Evolutionary conservation across 2,113 vertebrate genomes (phyloP), one percentile per base, ranked within the genome.

Genomic region (Okapia johnstoni): DNA sequence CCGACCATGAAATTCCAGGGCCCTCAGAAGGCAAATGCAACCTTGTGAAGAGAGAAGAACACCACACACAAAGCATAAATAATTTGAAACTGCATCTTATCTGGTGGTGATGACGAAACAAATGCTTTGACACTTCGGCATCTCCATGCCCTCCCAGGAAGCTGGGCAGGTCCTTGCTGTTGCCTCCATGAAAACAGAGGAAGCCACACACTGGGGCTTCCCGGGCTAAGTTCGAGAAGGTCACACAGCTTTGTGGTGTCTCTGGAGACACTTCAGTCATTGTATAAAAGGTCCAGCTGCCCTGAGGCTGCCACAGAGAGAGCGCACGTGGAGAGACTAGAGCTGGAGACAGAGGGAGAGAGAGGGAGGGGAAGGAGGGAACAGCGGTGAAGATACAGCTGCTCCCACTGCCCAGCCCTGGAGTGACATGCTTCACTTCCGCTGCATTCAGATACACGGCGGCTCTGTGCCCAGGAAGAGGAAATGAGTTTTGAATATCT

Each of bases 91-190:
- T 2, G 6, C 14, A 1, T 25, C 57, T 60, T 50, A 17, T 60
- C 54, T 81, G 2, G 23, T 13, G 90, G 57, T 5, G 73, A 58
- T 43, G 85, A 55, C 8, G 23, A 89, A 88, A 76, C 54, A 28
- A 46, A 30, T 3, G 7, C 1, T 16, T 6, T 8, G 81, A 13
- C 1, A 1, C 23, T 43, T 2, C 0, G 2, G 26, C 6, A 4
- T 57, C 57, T 55, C 55, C 21, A 2, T 16, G 63, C 23, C 8
- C 30, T 70, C 55, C 23, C 17, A 0, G 0, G 85, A 43, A 61
- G 17, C 43, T 48, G 12, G 48, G 63, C 33, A 11, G 83, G 54
- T 50, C 33, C 19, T 26, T 30, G 77, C 14, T 58, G 48, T 17
- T 63, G 50, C 30, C 17, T 16, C 17, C 2, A 16, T 1, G 16